phyloP scores from a whole-genome alignment of 2,113 vertebrate species.

The Spheniscus mendiculus region DNA sequence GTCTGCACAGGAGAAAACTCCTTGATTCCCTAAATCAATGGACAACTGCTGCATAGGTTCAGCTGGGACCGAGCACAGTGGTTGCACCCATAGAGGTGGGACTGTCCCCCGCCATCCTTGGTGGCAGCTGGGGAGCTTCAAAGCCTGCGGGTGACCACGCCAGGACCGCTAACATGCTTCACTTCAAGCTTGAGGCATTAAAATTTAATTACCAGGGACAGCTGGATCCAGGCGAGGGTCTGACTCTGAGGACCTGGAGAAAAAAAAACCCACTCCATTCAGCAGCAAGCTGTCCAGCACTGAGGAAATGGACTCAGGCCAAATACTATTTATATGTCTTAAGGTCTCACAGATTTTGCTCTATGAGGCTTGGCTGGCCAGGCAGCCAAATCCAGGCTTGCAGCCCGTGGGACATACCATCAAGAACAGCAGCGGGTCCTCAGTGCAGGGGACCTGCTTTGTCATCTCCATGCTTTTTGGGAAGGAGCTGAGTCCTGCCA shows the following conservation, averaged over 20 bases:
- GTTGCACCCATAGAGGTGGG: background rate
- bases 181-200: constrained; percentile 20
- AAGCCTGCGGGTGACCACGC: rapidly evolving
- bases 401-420: rapidly evolving
- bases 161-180: rapidly evolving
- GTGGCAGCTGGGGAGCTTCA: background rate
- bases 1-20: background rate
- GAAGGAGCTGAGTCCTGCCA: background rate
- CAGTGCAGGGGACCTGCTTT: rapidly evolving
- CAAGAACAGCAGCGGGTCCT: rapidly evolving
- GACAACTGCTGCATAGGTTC: rapidly evolving
- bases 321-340: background rate
- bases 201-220: constrained; percentile 44
- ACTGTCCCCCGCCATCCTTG: rapidly evolving
- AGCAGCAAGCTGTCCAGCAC: background rate
- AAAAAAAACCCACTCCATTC: background rate
- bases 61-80: background rate
- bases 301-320: background rate
- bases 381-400: background rate
- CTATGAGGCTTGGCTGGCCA: background rate
- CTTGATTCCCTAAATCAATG: background rate
- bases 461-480: background rate
- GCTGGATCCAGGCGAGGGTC: background rate
- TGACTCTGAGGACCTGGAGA: background rate
- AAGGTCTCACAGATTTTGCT: background rate